Evolutionary conservation across 2,888 invertebrate species (phyloP), one percentile per base, ranked within the genome.

Genomic region (Apoderus coryli): DNA sequence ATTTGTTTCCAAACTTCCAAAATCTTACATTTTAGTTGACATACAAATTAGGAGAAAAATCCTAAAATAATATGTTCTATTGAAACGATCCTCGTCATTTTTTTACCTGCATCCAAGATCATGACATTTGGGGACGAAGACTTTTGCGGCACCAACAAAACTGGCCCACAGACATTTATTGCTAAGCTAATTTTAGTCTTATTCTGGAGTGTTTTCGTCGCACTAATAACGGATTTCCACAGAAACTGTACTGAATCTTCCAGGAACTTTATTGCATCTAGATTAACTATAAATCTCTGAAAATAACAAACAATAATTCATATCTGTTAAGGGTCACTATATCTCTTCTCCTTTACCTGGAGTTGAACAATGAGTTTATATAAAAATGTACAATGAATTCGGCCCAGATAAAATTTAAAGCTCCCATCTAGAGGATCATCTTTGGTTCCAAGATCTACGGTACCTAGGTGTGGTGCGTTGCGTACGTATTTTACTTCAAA

Each of bases 401-500:
- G 60, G 3, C 82, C 82, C 11, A 84, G 52, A 32, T 72, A 67
- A 9, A 84, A 50, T 24, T 73, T 67, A 29, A 84, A 62, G 43
- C 70, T 75, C 10, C 80, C 80, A 54, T 82, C 76, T 3, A 36
- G 50, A n/a, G 57, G 53, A 29, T 64, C 55, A 38, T 59, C 62
- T 54, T 64, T 61, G 56, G 58, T 57, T n/a, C n/a, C n/a, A n/a
- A n/a, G n/a, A n/a, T n/a, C n/a, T 44, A 48, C 66, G 25, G 61
- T 62, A 35, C 63, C 62, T 27, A 67, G 46, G 36, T 61, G 61
- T 5, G 72, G 66, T 16, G 74, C 73, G 10, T 77, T 71, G 5
- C 76, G 64, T 0, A 79, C 76, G 49, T 77, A 79, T 54, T 82
- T 84, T 27, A 82, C 55, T 46, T 84, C 81, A 38, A 81, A 63